These are phyloP conservation scores for Cinara cedri DNA, from an alignment of 2,888 invertebrate genomes.

Conservation along the genomic window DNA sequence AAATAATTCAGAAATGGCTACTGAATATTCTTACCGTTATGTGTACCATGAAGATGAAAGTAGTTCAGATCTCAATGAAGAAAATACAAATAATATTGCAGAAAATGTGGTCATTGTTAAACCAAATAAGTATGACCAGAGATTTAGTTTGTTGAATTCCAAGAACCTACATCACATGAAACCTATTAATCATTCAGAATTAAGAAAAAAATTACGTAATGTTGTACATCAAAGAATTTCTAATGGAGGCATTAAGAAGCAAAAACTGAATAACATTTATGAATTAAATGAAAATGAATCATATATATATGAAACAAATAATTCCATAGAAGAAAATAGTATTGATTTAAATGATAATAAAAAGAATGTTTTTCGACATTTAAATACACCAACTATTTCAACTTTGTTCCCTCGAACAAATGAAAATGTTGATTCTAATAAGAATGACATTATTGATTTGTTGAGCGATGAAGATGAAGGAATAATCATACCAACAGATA, in stretches of 20 bases:
- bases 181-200: not conserved
- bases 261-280: not conserved
- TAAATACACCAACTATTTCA: not conserved
- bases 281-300: not conserved
- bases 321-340: not conserved
- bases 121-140: not conserved
- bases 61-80: not conserved
- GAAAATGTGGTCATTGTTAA: not conserved
- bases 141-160: not conserved
- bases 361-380: not conserved
- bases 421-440: not conserved
- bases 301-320: not conserved
- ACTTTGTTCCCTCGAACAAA: not conserved
- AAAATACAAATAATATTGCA: not conserved
- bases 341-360: not conserved
- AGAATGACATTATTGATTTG: not conserved
- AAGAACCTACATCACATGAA: not conserved
- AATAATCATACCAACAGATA: not conserved
- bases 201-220: constrained; percentile 15
- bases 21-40: not conserved
- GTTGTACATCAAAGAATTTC: constrained; percentile 2
- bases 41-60: not conserved
- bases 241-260: not conserved
- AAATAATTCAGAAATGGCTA: not conserved
- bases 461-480: not conserved